Evolutionary conservation across 2,797 vertebrate species (phyloP).

Genomic region (Rhinogobio ventralis): DNA sequence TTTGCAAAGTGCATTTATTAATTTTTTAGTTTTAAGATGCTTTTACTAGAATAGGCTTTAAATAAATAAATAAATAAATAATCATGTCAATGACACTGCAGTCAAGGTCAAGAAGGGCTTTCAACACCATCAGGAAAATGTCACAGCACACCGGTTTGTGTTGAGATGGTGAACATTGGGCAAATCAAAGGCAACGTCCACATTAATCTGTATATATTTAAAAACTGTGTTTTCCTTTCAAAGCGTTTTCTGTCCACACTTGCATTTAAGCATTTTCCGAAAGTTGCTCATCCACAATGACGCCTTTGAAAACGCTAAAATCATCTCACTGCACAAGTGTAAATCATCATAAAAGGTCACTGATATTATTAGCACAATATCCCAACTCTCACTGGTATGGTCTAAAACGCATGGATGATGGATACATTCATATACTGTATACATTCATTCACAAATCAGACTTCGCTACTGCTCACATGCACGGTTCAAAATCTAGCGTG

Average conservation of each 20-base stretch:
- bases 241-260: background rate
- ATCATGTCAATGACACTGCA: background rate
- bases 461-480: background rate
- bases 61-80: conserved; percentile 45
- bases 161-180: background rate
- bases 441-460: no score
- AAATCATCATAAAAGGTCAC: background rate
- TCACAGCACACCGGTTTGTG: conserved; percentile 3
- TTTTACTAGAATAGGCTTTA: conserved; percentile 18
- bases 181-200: background rate
- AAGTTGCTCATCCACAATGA: background rate
- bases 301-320: background rate
- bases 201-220: no score
- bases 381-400: background rate
- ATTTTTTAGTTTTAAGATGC: conserved; percentile 22
- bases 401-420: no score
- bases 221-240: background rate
- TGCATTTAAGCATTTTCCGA: background rate
- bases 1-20: background rate
- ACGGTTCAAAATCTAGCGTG: background rate
- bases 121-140: background rate
- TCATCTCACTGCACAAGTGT: background rate
- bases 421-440: no score
- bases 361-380: background rate
- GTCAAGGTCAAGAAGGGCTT: conserved; percentile 24